phyloP scores from a whole-genome alignment of 2,797 vertebrate species.

The Sebastes vulpes region DNA sequence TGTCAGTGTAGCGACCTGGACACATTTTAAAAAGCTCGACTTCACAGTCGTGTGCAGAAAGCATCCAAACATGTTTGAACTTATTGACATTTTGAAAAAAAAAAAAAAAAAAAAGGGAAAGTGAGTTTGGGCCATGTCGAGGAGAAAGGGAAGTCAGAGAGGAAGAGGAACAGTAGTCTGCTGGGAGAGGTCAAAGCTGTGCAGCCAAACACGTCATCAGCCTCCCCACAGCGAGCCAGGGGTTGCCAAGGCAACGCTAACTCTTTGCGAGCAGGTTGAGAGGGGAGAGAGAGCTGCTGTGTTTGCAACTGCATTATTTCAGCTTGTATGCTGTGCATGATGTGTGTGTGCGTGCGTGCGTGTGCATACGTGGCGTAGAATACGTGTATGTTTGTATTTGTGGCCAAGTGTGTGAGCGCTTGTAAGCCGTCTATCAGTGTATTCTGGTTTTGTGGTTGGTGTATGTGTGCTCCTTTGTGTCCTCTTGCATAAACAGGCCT shows the following conservation, averaged over 20 bases:
- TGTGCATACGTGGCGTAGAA: not conserved
- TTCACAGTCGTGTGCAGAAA: not conserved
- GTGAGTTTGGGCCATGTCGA: not conserved
- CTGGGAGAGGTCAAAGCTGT: slow-evolving; percentile 58
- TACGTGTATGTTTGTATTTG: not conserved
- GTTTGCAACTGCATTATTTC: slow-evolving; percentile 60
- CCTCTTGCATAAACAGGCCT: slow-evolving; percentile 68
- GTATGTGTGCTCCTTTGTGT: slow-evolving; percentile 24
- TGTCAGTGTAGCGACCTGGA: not conserved
- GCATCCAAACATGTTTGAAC: not conserved
- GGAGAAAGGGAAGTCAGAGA: slow-evolving; percentile 21
- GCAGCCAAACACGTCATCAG: slow-evolving; percentile 57
- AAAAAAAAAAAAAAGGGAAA: not conserved
- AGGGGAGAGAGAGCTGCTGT: slow-evolving; percentile 29
- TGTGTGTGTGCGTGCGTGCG: too few relatives aligned
- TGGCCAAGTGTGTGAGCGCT: slow-evolving; percentile 7
- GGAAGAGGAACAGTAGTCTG: slow-evolving; percentile 48
- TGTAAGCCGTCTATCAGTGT: slow-evolving; percentile 2
- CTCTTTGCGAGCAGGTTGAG: slow-evolving; percentile 55
- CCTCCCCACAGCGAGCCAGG: slow-evolving; percentile 43
- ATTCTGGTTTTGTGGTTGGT: slow-evolving; percentile 59
- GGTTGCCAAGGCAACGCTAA: slow-evolving; percentile 78
- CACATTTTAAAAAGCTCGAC: not conserved
- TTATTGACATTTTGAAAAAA: slow-evolving; percentile 1
- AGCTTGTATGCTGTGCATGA: slow-evolving; percentile 10